Evolutionary conservation across 2,113 vertebrate species (phyloP).

Genomic region (Miniopterus natalensis): DNA sequence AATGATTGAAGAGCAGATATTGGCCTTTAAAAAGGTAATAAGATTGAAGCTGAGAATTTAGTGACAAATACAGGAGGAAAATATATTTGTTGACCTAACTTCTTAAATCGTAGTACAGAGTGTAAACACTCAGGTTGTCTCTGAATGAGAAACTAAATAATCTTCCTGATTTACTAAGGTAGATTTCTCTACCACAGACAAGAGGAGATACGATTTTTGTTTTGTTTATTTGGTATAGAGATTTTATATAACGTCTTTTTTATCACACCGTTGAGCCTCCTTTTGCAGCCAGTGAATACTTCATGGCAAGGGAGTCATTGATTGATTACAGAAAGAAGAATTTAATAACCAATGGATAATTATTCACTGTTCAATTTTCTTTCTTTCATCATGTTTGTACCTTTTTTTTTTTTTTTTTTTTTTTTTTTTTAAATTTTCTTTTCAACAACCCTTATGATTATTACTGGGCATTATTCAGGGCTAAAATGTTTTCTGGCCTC

Average conservation of each 20-base stretch:
- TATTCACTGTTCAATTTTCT: slow-evolving; percentile 41
- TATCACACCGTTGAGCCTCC: background rate
- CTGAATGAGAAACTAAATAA: slow-evolving; percentile 57
- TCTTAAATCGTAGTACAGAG: slow-evolving; percentile 34
- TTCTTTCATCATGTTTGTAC: slow-evolving; percentile 24
- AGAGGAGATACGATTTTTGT: background rate
- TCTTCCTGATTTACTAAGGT: slow-evolving; percentile 46
- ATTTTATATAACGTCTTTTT: slow-evolving; percentile 26
- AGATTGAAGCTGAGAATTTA: slow-evolving; percentile 63
- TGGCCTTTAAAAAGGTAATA: slow-evolving; percentile 62
- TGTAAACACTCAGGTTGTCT: slow-evolving; percentile 53
- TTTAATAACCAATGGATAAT: slow-evolving; percentile 14
- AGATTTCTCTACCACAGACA: slow-evolving; percentile 32
- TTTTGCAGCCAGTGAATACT: slow-evolving; percentile 6
- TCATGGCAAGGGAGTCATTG: background rate
- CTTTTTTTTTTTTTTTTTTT: background rate
- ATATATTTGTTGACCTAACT: background rate
- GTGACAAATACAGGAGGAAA: slow-evolving; percentile 55
- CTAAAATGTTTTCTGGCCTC: background rate
- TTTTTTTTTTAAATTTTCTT: background rate
- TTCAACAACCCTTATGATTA: background rate
- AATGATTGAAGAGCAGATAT: slow-evolving; percentile 13
- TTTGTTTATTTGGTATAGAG: slow-evolving; percentile 23
- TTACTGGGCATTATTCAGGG: background rate
- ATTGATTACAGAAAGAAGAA: slow-evolving; percentile 55